These are phyloP conservation scores for Cheilinus undulatus DNA, from an alignment of 2,113 vertebrate species.

Conservation along the genomic window DNA sequence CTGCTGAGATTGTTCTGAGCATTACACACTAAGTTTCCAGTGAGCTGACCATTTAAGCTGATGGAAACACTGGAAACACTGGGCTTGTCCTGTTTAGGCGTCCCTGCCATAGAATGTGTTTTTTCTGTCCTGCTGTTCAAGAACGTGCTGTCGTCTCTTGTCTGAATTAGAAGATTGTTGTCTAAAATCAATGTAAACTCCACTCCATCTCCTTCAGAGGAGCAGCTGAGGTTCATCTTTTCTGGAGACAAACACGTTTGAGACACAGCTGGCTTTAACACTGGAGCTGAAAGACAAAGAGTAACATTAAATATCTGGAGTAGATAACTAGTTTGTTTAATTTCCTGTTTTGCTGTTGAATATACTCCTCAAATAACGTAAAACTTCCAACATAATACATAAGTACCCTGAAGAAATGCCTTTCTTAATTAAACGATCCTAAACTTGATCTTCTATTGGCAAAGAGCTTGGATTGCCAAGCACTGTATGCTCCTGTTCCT, in stretches of 20 bases:
- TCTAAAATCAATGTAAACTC: conserved; percentile 34
- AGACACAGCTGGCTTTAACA: conserved; percentile 43
- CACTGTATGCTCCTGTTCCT: too few relatives aligned
- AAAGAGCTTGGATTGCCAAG: too few relatives aligned
- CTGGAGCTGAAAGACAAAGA: conserved; percentile 33
- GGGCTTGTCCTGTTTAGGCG: background rate
- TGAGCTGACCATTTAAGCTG: conserved; percentile 17
- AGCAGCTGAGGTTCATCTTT: conserved; percentile 41
- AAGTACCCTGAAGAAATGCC: too few relatives aligned
- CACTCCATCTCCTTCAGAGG: conserved; percentile 27
- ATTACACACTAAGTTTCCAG: conserved; percentile 40
- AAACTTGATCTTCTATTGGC: too few relatives aligned
- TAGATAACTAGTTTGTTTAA: too few relatives aligned
- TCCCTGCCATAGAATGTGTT: background rate
- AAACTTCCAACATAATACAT: too few relatives aligned
- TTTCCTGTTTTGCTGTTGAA: too few relatives aligned
- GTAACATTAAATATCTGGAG: background rate
- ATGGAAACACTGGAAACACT: background rate
- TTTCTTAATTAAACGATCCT: too few relatives aligned
- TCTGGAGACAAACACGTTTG: conserved; percentile 50
- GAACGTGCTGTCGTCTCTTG: background rate
- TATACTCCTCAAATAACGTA: too few relatives aligned
- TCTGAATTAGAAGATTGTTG: background rate
- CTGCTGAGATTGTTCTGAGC: conserved; percentile 46
- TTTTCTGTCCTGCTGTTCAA: background rate